These are phyloP conservation scores for Diachrysia chrysitis DNA, from an alignment of 2,888 invertebrate genomes.

Conservation along the genomic window DNA sequence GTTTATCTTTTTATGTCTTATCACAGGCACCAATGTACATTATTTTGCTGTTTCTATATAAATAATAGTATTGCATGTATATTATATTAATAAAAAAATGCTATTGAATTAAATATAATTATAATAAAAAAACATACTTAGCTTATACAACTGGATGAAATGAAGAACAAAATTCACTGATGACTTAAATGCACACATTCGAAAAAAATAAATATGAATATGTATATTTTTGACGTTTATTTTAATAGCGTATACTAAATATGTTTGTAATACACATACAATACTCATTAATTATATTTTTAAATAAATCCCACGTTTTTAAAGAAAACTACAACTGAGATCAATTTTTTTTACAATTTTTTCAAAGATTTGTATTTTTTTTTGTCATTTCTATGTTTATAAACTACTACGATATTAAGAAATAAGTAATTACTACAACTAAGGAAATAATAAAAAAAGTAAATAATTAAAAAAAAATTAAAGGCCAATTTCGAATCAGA, in stretches of 20 bases:
- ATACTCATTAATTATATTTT: conserved; percentile 19
- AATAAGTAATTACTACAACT: conserved; percentile 66
- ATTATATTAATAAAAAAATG: conserved; percentile 6
- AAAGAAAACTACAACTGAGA: conserved; percentile 69
- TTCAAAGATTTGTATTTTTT: conserved; percentile 78
- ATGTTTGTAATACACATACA: conserved; percentile 37
- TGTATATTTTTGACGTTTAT: not conserved
- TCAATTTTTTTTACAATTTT: conserved; percentile 79
- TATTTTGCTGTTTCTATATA: conserved; percentile 17
- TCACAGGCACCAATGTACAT: conserved; percentile 49
- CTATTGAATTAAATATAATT: conserved; percentile 2
- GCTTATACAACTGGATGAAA: conserved; percentile 20
- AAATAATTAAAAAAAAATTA: conserved; percentile 23
- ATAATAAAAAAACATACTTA: conserved; percentile 42
- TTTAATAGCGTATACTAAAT: not conserved
- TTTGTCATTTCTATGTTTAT: conserved; percentile 78
- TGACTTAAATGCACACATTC: conserved; percentile 17
- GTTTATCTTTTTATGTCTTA: conserved; percentile 24
- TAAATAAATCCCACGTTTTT: conserved; percentile 17
- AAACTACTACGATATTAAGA: conserved; percentile 61
- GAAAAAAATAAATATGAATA: not conserved
- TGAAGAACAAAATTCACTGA: conserved; percentile 38
- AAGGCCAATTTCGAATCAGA: conserved; percentile 17
- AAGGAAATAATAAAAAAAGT: conserved; percentile 29
- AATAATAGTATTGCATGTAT: conserved; percentile 30